phyloP scores from a whole-genome alignment of 2,113 vertebrate genomes.

The Danionella cerebrum region DNA sequence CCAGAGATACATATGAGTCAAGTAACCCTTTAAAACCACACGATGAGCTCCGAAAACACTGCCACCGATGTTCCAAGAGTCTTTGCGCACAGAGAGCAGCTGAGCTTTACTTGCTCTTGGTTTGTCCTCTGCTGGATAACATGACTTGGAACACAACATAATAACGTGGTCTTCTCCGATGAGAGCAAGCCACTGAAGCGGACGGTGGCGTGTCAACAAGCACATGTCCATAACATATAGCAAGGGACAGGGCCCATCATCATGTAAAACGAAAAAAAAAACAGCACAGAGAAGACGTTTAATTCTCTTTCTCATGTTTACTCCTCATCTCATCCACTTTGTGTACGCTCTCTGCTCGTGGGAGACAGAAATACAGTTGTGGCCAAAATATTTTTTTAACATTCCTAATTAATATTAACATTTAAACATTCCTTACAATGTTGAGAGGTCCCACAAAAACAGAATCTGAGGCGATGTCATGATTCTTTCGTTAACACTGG shows the following conservation, averaged over 20 bases:
- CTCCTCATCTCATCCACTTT: not conserved
- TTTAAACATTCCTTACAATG: no score
- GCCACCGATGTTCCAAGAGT: not conserved
- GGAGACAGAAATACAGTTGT: no score
- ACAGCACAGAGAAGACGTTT: not conserved
- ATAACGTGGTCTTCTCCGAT: no score
- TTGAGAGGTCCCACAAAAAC: no score
- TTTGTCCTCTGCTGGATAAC: no score
- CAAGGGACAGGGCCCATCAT: not conserved
- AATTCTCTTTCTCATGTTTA: not conserved
- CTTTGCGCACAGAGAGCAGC: not conserved
- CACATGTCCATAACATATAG: constrained; percentile 30
- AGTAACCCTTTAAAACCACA: constrained; percentile 21
- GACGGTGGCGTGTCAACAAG: constrained; percentile 23
- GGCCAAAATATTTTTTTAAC: no score
- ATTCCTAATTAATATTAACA: no score
- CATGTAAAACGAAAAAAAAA: not conserved
- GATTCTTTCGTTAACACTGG: no score
- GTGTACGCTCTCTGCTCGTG: no score
- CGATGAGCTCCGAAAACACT: constrained; percentile 31
- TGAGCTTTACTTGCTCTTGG: not conserved
- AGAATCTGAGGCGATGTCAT: no score
- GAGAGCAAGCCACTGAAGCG: not conserved
- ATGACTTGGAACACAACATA: no score
- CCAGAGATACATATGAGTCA: constrained; percentile 1